Evolutionary conservation across 1,140 invertebrate genomes (phyloP).

Genomic region (Drosophila nebulosa): DNA sequence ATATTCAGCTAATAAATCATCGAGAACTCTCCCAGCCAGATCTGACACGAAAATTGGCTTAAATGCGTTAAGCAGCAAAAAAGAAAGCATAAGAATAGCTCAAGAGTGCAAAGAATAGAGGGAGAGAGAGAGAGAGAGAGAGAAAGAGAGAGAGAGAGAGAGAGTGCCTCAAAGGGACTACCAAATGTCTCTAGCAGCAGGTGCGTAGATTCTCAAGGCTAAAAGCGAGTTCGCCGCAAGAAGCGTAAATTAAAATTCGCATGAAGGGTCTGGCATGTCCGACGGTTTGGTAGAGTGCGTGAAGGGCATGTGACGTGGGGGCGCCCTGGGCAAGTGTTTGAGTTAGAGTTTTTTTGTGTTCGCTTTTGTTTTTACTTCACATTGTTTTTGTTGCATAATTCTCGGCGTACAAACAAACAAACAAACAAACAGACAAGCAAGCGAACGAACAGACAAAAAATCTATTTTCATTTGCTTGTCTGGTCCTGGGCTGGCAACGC

Average conservation of each 20-base stretch:
- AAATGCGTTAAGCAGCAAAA: constrained; percentile 50
- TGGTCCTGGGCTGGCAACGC: constrained; percentile 43
- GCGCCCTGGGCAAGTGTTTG: constrained; percentile 10
- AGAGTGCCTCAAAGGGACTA: neutral
- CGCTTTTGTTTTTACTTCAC: constrained; percentile 1
- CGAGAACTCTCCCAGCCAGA: constrained; percentile 22
- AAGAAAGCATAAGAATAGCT: constrained; percentile 10
- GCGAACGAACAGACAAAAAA: constrained; percentile 14
- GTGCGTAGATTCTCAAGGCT: constrained; percentile 48
- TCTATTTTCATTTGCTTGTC: constrained; percentile 61
- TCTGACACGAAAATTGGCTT: constrained; percentile 63
- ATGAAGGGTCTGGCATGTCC: constrained; percentile 1
- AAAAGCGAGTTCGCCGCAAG: constrained; percentile 9
- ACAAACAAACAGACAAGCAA: neutral
- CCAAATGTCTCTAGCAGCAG: constrained; percentile 45
- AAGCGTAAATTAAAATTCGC: constrained; percentile 39
- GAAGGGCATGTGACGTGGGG: neutral
- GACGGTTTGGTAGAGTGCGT: no score
- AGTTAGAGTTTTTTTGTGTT: neutral
- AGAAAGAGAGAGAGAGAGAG: constrained; percentile 37
- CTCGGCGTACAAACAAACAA: constrained; percentile 9
- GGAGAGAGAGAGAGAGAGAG: constrained; percentile 35
- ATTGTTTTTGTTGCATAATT: constrained; percentile 64
- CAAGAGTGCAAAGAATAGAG: constrained; percentile 39
- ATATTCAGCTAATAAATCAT: constrained; percentile 66